Percentiles rank a stretch among this genome's conserved stretches.
These are phyloP conservation scores for Tortricodes alternella DNA, from an alignment of 2,888 invertebrate genomes.

Conservation along the genomic window DNA sequence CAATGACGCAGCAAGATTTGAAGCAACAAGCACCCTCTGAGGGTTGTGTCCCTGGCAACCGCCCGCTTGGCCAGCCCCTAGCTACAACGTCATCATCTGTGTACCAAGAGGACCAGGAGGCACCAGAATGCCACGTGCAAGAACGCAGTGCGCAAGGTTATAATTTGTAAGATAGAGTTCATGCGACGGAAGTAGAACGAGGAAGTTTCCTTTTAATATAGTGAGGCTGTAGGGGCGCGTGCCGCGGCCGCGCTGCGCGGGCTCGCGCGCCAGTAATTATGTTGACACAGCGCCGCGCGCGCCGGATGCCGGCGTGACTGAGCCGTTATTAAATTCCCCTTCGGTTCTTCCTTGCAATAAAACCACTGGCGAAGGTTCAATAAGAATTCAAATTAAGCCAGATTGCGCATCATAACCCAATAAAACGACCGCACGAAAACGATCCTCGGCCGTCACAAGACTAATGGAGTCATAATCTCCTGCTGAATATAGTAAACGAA, in stretches of 20 bases:
- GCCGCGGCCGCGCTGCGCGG: slow-evolving; percentile 36
- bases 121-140: no score
- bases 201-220: slow-evolving; percentile 23
- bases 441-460: slow-evolving; percentile 37
- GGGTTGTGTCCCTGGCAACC: no score
- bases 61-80: no score
- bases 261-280: slow-evolving; percentile 49
- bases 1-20: no score
- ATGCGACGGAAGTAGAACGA: slow-evolving; percentile 8
- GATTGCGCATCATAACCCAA: slow-evolving; percentile 27
- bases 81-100: no score
- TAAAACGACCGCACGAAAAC: slow-evolving; percentile 34
- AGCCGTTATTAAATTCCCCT: slow-evolving; percentile 45
- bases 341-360: slow-evolving; percentile 36
- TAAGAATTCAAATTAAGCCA: slow-evolving; percentile 37
- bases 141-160: no score
- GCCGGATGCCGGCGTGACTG: slow-evolving; percentile 37
- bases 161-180: not conserved
- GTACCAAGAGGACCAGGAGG: no score
- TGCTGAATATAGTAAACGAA: slow-evolving; percentile 52
- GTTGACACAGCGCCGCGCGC: slow-evolving; percentile 40
- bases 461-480: slow-evolving; percentile 52
- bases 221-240: slow-evolving; percentile 38
- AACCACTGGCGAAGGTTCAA: slow-evolving; percentile 35
- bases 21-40: no score